These are phyloP conservation scores for Pteronotus mesoamericanus DNA, from an alignment of 2,797 vertebrate species.

Conservation along the genomic window DNA sequence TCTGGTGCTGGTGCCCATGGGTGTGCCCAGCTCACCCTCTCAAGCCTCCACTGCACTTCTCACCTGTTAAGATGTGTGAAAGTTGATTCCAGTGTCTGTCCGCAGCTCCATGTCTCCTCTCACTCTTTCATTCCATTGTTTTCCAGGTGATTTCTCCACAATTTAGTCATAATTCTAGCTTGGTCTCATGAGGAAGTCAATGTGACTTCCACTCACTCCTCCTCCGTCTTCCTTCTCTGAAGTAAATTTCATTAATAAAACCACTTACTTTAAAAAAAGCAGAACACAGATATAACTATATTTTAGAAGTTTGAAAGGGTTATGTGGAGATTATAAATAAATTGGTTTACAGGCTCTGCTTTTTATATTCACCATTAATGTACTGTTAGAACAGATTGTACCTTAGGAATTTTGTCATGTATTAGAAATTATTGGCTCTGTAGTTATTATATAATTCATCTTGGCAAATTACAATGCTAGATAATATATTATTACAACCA, in stretches of 20 bases:
- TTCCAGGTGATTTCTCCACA: too few relatives aligned
- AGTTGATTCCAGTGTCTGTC: too few relatives aligned
- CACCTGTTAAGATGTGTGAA: too few relatives aligned
- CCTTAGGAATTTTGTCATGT: slow-evolving; percentile 15
- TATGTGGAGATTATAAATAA: not conserved
- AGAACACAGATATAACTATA: not conserved
- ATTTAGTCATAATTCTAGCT: too few relatives aligned
- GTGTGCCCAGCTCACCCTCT: too few relatives aligned
- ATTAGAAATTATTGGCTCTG: slow-evolving; percentile 44
- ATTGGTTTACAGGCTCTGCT: slow-evolving; percentile 35
- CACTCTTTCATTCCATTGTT: too few relatives aligned
- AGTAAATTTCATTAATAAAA: not conserved
- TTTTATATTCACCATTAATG: slow-evolving; percentile 50
- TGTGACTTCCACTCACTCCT: too few relatives aligned
- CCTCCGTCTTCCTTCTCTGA: too few relatives aligned
- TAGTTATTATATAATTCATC: slow-evolving; percentile 65
- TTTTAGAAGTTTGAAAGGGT: slow-evolving; percentile 12
- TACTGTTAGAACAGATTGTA: slow-evolving; percentile 4
- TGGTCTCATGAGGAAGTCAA: too few relatives aligned
- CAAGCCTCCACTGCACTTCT: too few relatives aligned
- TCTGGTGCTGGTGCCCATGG: too few relatives aligned
- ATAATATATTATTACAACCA: slow-evolving; percentile 40
- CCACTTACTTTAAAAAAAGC: not conserved
- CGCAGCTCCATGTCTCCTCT: too few relatives aligned
- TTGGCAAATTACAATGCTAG: slow-evolving; percentile 55